Base-by-base conservation (phyloP, 2,113 vertebrate species). In the Oryzias woworae region DNA sequence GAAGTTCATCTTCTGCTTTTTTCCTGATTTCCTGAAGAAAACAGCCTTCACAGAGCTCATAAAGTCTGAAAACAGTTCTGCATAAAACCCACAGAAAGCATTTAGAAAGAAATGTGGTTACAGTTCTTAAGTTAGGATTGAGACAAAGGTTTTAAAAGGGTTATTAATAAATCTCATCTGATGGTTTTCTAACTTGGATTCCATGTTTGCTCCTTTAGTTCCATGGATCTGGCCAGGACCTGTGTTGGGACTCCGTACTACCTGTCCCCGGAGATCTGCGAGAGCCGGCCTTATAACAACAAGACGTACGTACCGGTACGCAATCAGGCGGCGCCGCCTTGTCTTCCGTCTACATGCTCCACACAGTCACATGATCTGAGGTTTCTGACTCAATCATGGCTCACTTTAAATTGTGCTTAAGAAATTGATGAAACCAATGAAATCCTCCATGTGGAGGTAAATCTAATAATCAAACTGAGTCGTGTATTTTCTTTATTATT, bases 221-320 rank as follows among this genome's bases (percentile, higher is more conserved):
- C 95, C 8, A 90, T 90, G 89, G 96, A 98, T 75, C 80, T 98
- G 58, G 96, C 94, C 62, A 83, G 78, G 28, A 97, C 95, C 0
- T 94, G 93, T 75, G 90, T 97, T 1, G 96, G 95, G 53, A 98
- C 95, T 0, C 96, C 95, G 0, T 96, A 93, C 76, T 98, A 97
- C 67, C 86, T 98, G 5, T 98, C 96, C 14, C 96, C 96, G 6
- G 96, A 98, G 86, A 97, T 98, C 72, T 98, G 96, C 72, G 95
- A 96, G 81, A 96, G 92, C 86, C 91, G 63, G 23, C 94, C 95
- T 0, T 98, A 98, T 85, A 98, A 97, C 86, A 97, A 96, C 76
- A 98, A 98, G 90, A 97, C 93, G 94, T 97, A 87, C 28, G 95
- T 92, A 20, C 20, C 20, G 20, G 20, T 20, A 53, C 44, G 20